These are phyloP conservation scores for Vannuccia rotundouncinata DNA, from an alignment of 2,888 invertebrate genomes.

Conservation along the genomic window DNA sequence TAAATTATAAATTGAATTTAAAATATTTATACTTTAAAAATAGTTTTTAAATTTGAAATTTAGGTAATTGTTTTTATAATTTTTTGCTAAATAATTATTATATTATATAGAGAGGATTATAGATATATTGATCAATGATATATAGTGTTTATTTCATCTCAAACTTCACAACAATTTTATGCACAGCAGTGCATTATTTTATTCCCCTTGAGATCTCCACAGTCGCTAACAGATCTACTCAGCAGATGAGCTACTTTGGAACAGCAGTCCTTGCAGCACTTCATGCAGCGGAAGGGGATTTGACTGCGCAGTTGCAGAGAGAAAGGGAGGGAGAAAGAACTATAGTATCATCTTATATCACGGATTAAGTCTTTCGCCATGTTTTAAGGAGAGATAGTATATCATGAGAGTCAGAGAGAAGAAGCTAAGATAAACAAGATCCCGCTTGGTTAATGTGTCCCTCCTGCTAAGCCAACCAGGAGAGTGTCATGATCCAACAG, in stretches of 20 bases:
- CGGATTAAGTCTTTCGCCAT: too few species aligned
- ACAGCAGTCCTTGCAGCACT: background rate
- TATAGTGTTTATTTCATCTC: too few species aligned
- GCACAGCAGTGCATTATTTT: background rate
- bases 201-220: background rate
- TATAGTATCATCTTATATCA: too few species aligned
- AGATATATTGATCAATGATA: too few species aligned
- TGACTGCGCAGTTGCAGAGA: background rate
- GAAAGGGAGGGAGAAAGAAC: background rate
- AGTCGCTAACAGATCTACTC: background rate
- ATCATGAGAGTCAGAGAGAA: background rate
- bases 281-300: background rate
- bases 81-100: too few species aligned
- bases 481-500: background rate
- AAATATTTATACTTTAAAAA: too few species aligned
- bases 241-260: background rate
- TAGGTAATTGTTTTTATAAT: too few species aligned
- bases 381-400: background rate
- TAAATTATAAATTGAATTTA: too few species aligned
- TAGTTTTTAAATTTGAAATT: too few species aligned
- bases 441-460: background rate
- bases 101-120: too few species aligned
- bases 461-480: slow-evolving; percentile 11
- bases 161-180: background rate
- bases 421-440: too few species aligned